Percentiles rank a stretch among this genome's conserved stretches.
These are phyloP conservation scores for Mustela lutreola DNA, from an alignment of 2,113 vertebrate genomes.

Conservation along the genomic window DNA sequence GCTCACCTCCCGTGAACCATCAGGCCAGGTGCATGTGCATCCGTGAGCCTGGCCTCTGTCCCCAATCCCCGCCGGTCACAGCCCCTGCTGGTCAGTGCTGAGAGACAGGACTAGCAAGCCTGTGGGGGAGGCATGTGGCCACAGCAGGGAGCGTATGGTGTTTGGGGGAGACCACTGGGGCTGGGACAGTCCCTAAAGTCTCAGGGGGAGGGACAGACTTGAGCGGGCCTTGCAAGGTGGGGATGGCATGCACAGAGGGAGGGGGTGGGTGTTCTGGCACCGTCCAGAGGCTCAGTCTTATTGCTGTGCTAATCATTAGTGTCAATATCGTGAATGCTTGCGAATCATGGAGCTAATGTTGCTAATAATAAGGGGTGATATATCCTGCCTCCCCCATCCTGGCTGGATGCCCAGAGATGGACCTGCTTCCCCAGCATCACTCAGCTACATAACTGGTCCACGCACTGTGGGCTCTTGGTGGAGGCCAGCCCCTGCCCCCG, in stretches of 20 bases:
- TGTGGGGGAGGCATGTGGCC: fast-evolving
- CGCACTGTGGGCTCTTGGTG: fast-evolving
- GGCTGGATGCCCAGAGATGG: neutral
- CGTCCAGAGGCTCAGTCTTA: neutral
- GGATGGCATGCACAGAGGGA: fast-evolving
- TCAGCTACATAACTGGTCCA: neutral
- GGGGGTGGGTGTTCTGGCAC: fast-evolving
- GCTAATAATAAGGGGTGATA: neutral
- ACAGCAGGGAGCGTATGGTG: fast-evolving
- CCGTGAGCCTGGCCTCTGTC: neutral
- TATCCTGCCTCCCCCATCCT: neutral
- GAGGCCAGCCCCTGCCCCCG: neutral
- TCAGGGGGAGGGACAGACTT: neutral
- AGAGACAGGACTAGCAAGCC: neutral
- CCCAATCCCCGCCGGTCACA: too few species aligned
- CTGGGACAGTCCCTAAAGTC: neutral
- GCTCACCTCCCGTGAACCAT: fast-evolving
- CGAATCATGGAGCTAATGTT: neutral
- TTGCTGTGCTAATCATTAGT: neutral
- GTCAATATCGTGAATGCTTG: fast-evolving
- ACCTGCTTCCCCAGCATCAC: neutral
- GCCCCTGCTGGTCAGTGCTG: neutral
- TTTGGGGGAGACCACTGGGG: neutral
- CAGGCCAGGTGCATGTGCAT: neutral
- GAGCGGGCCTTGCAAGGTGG: fast-evolving